These are phyloP conservation scores for Clarias fuscus DNA, from an alignment of 2,797 vertebrate genomes.

Conservation along the genomic window DNA sequence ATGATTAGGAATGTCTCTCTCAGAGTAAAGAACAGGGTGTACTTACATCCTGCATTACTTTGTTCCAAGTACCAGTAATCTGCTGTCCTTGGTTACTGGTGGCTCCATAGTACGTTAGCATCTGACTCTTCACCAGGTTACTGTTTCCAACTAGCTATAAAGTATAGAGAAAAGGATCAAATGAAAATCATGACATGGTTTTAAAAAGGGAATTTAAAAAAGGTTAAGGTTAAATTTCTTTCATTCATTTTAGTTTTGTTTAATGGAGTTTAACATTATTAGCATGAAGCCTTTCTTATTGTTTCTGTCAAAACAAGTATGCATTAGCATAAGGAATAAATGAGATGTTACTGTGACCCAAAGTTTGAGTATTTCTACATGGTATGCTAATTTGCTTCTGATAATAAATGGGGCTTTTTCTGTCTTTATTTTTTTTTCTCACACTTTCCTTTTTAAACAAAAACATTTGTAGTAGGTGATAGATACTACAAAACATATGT, in stretches of 20 bases:
- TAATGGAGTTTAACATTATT: too few relatives aligned
- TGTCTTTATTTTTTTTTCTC: background rate
- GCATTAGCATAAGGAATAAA: background rate
- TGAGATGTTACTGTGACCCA: background rate
- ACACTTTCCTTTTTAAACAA: background rate
- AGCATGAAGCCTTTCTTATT: background rate
- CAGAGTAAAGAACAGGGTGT: constrained; percentile 1
- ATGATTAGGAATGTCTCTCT: background rate
- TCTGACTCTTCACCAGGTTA: constrained; percentile 76
- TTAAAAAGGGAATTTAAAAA: background rate
- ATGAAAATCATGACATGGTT: background rate
- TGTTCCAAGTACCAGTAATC: constrained; percentile 75
- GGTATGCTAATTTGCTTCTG: background rate
- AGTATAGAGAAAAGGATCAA: background rate
- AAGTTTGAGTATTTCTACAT: background rate
- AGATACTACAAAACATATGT: background rate
- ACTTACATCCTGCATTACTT: constrained; percentile 75
- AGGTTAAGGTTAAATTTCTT: background rate
- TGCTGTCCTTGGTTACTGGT: constrained; percentile 52
- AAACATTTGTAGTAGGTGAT: background rate
- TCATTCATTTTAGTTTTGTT: too few relatives aligned
- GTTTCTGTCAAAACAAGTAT: background rate
- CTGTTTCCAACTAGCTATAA: constrained; percentile 75
- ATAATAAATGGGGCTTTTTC: background rate
- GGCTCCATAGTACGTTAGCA: constrained; percentile 69